Evolutionary conservation across 2,888 invertebrate species (phyloP), one percentile per base, ranked within the genome.

Genomic region (Agrochola lychnidis): DNA sequence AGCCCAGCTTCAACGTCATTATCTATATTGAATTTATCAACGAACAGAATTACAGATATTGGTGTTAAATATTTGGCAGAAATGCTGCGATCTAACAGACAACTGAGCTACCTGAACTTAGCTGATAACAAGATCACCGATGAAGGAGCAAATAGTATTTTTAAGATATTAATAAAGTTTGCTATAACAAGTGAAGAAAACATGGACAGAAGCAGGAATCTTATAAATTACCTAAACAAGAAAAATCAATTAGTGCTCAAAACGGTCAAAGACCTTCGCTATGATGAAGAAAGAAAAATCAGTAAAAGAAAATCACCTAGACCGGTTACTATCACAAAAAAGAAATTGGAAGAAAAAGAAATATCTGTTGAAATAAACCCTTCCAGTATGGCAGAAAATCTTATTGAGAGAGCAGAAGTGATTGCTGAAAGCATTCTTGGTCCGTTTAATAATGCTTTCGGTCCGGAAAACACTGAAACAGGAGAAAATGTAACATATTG

Each of bases 1-100:
- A 68, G 77, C 5, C 90, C 92, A 9, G 91, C 93, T 1, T 93
- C 94, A 0, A 90, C 89, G 73, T 87, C 87, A 4, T 79, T 96
- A 62, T 73, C 78, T 0, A 77, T 90, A n/a, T 82, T 95, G 0
- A 95, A 94, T 82, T 77, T 96, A 51, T 86, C 94, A 3, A 89
- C 93, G 0, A 95, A 96, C 72, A 89, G 68, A 69, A 94, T 96
- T 16, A 93, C 94, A 1, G 92, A 95, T 83, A 19, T 78, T 0
- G 95, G 95, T 1, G 92, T 88, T 0, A 88, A 85, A 45, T 81
- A 82, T 76, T 73, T 95, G 68, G 92, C 90, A 4, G 79, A 91
- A 4, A 89, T 89, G 0, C 71, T 95, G 4, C 87, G 93, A 71
- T 78, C 91, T 0, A 96, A 95, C 71, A 89, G 93, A 76, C 86